These are phyloP conservation scores for Apodemia hepburni DNA, from an alignment of 2,888 invertebrate genomes.

Conservation along the genomic window DNA sequence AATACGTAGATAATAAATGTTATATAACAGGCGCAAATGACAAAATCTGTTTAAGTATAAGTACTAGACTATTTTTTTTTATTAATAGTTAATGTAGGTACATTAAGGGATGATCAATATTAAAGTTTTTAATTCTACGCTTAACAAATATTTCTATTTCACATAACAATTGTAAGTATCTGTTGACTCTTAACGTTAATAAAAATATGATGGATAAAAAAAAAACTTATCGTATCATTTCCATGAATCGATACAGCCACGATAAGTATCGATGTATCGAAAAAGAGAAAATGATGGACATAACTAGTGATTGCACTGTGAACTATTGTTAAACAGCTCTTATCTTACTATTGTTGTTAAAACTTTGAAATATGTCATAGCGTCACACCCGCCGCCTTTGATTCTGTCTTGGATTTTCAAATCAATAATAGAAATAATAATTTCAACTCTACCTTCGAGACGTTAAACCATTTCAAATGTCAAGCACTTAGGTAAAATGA, in stretches of 20 bases:
- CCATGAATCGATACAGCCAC: neutral
- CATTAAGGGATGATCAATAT: too few species aligned
- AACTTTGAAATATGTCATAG: slow-evolving; percentile 64
- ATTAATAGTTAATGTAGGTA: too few species aligned
- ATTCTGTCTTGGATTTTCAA: slow-evolving; percentile 2
- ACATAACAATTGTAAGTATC: neutral
- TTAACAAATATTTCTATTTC: too few species aligned
- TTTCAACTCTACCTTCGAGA: slow-evolving; percentile 7
- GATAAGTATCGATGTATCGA: slow-evolving; percentile 9
- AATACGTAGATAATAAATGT: too few species aligned
- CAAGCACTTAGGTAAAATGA: slow-evolving; percentile 3
- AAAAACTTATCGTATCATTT: neutral
- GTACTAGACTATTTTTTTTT: too few species aligned
- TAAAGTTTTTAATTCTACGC: too few species aligned
- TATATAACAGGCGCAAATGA: too few species aligned
- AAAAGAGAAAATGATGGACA: neutral
- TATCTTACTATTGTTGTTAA: slow-evolving; percentile 47
- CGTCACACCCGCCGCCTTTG: slow-evolving; percentile 46
- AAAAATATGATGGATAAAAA: neutral
- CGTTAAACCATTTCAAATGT: slow-evolving; percentile 3
- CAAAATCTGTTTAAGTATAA: too few species aligned
- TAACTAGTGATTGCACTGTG: slow-evolving; percentile 62
- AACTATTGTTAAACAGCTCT: slow-evolving; percentile 57
- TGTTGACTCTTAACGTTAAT: neutral
- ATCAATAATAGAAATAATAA: slow-evolving; percentile 9